Percentiles rank a stretch among this genome's conserved stretches.
phyloP scores from a whole-genome alignment of 2,797 vertebrate species.

The Crocodylus rhombifer region DNA sequence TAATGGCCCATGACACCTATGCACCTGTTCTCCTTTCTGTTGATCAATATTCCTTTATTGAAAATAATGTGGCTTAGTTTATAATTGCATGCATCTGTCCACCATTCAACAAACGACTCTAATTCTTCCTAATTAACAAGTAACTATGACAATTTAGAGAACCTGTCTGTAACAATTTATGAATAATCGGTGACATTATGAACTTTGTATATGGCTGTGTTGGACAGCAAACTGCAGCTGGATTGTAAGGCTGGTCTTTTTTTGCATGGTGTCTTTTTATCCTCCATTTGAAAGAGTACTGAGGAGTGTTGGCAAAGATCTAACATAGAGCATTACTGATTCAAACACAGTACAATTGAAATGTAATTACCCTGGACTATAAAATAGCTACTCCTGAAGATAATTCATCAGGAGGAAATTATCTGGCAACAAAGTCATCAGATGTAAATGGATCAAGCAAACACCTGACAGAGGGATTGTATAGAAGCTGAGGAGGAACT shows the following conservation, averaged over 20 bases:
- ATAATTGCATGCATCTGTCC: conserved; percentile 48
- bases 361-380: not conserved
- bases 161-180: not conserved
- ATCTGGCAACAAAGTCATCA: not conserved
- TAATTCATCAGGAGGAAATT: not conserved
- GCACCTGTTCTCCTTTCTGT: conserved; percentile 51
- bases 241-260: not conserved
- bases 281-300: not conserved
- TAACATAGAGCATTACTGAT: not conserved
- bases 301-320: not conserved
- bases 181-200: not conserved
- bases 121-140: conserved; percentile 42
- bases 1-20: conserved; percentile 45
- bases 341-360: not conserved
- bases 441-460: not conserved
- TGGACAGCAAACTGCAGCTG: not conserved
- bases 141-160: conserved; percentile 18
- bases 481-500: not conserved
- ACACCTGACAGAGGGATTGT: not conserved
- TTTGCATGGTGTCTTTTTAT: not conserved
- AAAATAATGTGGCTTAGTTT: conserved; percentile 46
- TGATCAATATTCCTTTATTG: conserved; percentile 41
- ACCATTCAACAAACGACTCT: conserved; percentile 40
- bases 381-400: not conserved
- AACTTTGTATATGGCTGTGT: not conserved